Base-by-base conservation (phyloP, 1,140 invertebrate genomes). In the Drosophila paulistorum region DNA sequence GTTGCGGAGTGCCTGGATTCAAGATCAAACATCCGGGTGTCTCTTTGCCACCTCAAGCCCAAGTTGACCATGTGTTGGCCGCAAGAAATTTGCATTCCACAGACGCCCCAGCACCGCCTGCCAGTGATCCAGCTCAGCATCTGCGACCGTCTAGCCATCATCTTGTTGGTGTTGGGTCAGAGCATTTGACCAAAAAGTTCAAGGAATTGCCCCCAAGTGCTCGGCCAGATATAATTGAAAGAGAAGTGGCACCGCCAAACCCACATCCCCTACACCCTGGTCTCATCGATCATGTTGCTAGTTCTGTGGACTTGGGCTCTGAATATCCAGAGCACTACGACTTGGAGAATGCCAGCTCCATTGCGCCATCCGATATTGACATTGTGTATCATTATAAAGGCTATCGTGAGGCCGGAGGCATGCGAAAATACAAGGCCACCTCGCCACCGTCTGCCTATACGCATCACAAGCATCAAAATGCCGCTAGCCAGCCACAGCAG, bases 311-410 rank as follows among this genome's bases (percentile, higher is more conserved):
- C 74, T 91, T 95, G 60, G 95, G 96, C 90, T 95, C 96, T 0
- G 97, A 98, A 91, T 94, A 96, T 74, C 97, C 98, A 0, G 98
- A 99, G 91, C 98, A 98, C 90, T 99, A 99, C 86, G 98, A 99
- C 92, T 93, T 99, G 62, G 98, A 99, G 92, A 99, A 99, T 93
- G 97, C 98, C 1, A 98, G 97, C 91, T 98, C 97, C 0, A 99
- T 99, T 75, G 98, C 98, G 1, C 98, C 98, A 0, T 98, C 97
- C 10, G 98, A 99, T 92, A 98, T 99, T 71, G 98, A 99, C 89
- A 97, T 99, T 69, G 97, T 98, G 1, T 98, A 98, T 85, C 98
- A 99, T 91, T 99, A 99, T 91, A 98, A 98, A 93, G 97, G 98
- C 74, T 96, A 97, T 93, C 92, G 97, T 0, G 96, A 97, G 91